Evolutionary conservation across 2,797 vertebrate species (phyloP).

Genomic region (Scolopax rusticola): DNA sequence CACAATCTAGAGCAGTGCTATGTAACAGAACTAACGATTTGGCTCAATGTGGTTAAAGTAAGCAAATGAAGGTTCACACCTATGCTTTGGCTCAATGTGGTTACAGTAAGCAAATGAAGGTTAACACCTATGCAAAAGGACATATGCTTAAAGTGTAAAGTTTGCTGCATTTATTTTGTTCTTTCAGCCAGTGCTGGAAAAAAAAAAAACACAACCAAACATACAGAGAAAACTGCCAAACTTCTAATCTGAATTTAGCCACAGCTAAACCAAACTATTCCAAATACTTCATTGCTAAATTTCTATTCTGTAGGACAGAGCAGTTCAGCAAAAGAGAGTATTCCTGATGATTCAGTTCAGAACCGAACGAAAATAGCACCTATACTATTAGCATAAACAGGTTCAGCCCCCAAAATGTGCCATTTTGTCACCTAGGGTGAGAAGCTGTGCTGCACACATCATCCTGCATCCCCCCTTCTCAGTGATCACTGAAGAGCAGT

Average conservation of each 20-base stretch:
- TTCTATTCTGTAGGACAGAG: background rate
- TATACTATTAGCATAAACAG: background rate
- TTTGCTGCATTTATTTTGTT: background rate
- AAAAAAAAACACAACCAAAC: background rate
- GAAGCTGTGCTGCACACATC: background rate
- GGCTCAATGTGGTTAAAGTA: background rate
- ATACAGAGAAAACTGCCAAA: background rate
- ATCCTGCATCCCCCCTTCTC: background rate
- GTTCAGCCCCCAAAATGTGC: background rate
- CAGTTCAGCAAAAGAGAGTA: background rate
- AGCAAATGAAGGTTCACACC: background rate
- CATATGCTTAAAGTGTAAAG: accelerated
- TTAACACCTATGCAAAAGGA: background rate
- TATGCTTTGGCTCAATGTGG: background rate
- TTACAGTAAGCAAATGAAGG: background rate
- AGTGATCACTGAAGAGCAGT: background rate
- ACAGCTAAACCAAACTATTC: background rate
- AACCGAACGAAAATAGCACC: background rate
- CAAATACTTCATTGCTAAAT: background rate
- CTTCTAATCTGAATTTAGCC: background rate
- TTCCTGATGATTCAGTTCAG: background rate
- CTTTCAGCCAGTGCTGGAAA: background rate
- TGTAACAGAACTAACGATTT: background rate
- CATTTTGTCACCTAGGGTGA: background rate
- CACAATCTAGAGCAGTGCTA: background rate